Evolutionary conservation across 2,888 invertebrate species (phyloP).

Genomic region (Amiota communis): DNA sequence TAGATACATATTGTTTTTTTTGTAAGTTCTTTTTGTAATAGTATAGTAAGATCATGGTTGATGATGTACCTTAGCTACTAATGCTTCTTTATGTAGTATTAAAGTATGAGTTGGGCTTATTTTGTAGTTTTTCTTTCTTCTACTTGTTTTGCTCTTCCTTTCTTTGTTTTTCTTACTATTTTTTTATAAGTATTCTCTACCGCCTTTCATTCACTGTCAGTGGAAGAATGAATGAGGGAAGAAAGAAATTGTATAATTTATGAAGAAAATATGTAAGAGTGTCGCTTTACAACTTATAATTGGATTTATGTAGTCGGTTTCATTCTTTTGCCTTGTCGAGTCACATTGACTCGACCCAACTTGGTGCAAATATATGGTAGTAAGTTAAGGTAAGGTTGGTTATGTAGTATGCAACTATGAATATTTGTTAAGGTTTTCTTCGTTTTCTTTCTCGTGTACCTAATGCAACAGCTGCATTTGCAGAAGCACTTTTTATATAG

Average conservation of each 20-base stretch:
- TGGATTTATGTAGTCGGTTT: slow-evolving; percentile 55
- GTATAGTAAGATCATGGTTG: too few species aligned
- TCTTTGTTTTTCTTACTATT: background rate
- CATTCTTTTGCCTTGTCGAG: background rate
- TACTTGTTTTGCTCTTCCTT: background rate
- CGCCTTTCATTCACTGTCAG: slow-evolving; percentile 12
- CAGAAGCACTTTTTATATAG: background rate
- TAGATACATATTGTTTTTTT: too few species aligned
- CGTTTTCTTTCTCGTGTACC: background rate
- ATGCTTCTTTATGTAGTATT: too few species aligned
- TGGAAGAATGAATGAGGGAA: background rate
- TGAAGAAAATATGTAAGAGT: slow-evolving; percentile 39
- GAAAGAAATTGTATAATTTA: slow-evolving; percentile 22
- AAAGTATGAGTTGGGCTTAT: background rate
- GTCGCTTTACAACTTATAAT: slow-evolving; percentile 57
- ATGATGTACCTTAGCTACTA: too few species aligned
- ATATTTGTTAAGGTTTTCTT: background rate
- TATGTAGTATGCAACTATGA: background rate
- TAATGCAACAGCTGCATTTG: slow-evolving; percentile 19
- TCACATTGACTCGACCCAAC: too few species aligned
- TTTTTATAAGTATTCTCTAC: background rate
- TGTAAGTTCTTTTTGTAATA: too few species aligned
- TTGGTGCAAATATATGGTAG: too few species aligned
- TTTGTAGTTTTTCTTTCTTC: background rate
- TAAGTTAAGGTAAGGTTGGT: background rate